phyloP scores from a whole-genome alignment of 1,140 invertebrate species.

The Colletes latitarsis region DNA sequence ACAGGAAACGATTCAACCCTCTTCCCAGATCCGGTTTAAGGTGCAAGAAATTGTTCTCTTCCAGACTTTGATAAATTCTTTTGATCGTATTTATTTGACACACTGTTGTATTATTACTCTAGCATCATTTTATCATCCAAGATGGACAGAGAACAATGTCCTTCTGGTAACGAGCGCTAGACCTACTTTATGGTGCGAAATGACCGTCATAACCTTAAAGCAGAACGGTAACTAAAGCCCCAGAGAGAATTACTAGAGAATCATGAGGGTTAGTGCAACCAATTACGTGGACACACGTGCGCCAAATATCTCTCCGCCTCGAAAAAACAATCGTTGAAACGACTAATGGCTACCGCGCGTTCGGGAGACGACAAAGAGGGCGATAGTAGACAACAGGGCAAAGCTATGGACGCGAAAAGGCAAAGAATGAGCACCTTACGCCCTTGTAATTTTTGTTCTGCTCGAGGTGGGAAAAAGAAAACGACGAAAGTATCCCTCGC shows the following conservation, averaged over 20 bases:
- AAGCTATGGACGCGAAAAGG: not conserved
- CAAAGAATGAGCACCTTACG: not conserved
- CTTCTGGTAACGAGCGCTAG: no score
- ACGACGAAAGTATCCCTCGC: slow-evolving; percentile 11
- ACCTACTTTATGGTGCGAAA: no score
- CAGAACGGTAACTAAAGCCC: not conserved
- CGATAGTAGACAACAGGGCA: not conserved
- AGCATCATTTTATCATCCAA: no score
- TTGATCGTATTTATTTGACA: no score
- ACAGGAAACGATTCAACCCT: no score
- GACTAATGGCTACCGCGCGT: not conserved
- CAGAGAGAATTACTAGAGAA: not conserved
- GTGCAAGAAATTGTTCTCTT: no score
- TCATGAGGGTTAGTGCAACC: not conserved
- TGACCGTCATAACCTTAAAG: no score
- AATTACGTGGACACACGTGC: not conserved
- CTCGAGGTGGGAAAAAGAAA: slow-evolving; percentile 20
- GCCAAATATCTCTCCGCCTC: not conserved
- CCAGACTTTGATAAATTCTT: no score
- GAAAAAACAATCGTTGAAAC: not conserved
- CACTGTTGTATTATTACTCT: no score
- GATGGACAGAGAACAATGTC: no score
- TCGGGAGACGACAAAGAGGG: not conserved
- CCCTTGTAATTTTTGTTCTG: slow-evolving; percentile 18
- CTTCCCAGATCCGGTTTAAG: no score